Base-by-base conservation (phyloP, 2,797 vertebrate species). In the Pteropus rufus region DNA sequence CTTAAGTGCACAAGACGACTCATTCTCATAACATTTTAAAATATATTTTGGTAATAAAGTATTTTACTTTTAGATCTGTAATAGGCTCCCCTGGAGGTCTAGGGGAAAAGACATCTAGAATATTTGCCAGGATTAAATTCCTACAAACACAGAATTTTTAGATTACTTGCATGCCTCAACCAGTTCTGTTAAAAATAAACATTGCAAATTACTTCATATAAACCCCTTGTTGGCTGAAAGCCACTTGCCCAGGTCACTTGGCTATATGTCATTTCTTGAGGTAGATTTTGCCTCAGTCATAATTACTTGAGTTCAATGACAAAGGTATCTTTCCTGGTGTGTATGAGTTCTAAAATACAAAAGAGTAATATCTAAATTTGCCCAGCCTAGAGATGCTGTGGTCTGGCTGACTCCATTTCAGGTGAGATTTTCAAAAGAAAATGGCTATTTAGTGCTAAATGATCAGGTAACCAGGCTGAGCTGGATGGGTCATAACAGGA, bases 131-230 rank as follows among this genome's bases (percentile, higher is more conserved):
- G 41, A 89, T 79, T 89, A 86, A 97, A 94, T 79, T 83, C 18
- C 36, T 60, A 83, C 54, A 11, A 79, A 94, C 62, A 44, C 77
- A 39, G 49, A 82, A 77, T 58, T 60, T 76, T 93, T 56, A 56
- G 85, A 95, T 92, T 58, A 82, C 69, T 77, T 69, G 36, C 73
- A 16, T 21, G 49, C 16, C 93, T 90, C 54, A 86, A 41, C 39
- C 26, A 92, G n/a, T 36, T 92, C 44, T 82, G 29, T 60, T 89
- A 89, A 82, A 83, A 93, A 91, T 67, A 70, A 92, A 84, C 62
- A 70, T 0, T 44, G 19, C 16, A 52, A 39, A 73, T 85, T 73
- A 77, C 56, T 67, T 58, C 46, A 77, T 14, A 39, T 69, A 82
- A 76, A 84, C 46, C 54, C 60, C 58, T 83, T 70, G 29, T n/a